Evolutionary conservation across 1,140 invertebrate species (phyloP), one percentile per base, ranked within the genome.

Genomic region (Neodiprion fabricii): DNA sequence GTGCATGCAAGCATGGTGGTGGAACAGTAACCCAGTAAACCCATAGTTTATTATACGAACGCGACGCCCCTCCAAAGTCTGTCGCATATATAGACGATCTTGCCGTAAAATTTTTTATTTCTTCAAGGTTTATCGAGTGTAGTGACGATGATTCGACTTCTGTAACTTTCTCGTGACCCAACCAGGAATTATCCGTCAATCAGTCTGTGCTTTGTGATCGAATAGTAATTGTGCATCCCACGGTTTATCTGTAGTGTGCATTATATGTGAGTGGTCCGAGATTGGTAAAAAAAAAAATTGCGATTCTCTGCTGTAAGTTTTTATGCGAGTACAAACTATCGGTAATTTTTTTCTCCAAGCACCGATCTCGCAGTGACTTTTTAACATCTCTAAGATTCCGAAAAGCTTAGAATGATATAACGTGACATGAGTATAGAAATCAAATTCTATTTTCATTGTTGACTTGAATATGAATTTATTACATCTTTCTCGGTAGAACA

Each of bases 1-100:
- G 53, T 61, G 53, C 53, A 61, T 61, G 53, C 53, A 17, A 0
- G 53, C 5, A 61, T 61, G 53, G 40, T 17, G 48, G 70, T 47
- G 70, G 48, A 71, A 47, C 48, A 17, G 72, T 80, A 80, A 78
- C 78, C 78, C 71, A 79, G 77, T 79, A 80, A 80, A 69, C 48
- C 23, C 47, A 50, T 50, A 70, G 70, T 70, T 40, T 23, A 21
- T 21, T 21, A 21, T 21, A 72, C 10, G 40, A 72, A 48, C 74
- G 53, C 11, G 11, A 61, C 53, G 53, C 74, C 78, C 79, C 77
- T 73, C 76, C 76, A 69, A 66, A 66, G 50, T 67, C 48, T 48
- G 61, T 21, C 12, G 72, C 79, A 78, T 80, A 80, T 80, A 80
- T 80, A 79, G 78, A 28, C 68, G 74, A 73, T 47, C 11, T 67